A percentile compares a stretch with the other conserved stretches of the same genome.
Conservation (phyloP, 2,888 invertebrate species). For the Diogma glabrata region DNA sequence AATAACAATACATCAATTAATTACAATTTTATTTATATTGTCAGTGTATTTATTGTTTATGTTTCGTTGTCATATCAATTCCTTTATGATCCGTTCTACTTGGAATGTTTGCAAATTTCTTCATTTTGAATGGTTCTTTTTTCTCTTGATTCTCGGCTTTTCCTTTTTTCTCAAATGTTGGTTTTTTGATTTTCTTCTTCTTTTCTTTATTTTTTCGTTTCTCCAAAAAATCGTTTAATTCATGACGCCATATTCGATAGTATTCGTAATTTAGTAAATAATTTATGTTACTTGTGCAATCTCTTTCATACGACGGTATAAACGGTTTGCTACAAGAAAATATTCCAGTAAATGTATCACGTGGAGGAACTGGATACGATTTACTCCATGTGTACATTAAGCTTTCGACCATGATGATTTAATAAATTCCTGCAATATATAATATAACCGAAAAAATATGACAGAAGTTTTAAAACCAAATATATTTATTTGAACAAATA, state of each 20-base stretch:
- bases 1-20: too few species aligned
- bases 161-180: constrained; percentile 3
- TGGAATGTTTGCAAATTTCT: not conserved
- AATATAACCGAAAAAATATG: too few species aligned
- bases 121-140: not conserved
- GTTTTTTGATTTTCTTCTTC: constrained; percentile 1
- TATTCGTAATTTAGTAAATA: constrained; percentile 6
- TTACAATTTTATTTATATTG: too few species aligned
- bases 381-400: not conserved
- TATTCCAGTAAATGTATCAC: not conserved
- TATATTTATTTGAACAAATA: too few species aligned
- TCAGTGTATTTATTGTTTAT: too few species aligned
- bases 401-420: too few species aligned
- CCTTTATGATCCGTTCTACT: not conserved
- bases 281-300: constrained; percentile 2
- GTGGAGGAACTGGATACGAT: not conserved
- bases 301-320: constrained; percentile 6
- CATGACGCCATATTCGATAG: constrained; percentile 1
- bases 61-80: too few species aligned
- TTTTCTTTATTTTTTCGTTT: not conserved
- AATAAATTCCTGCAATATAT: too few species aligned
- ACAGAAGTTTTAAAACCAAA: too few species aligned
- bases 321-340: constrained; percentile 1
- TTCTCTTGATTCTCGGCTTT: not conserved
- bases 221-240: not conserved